phyloP scores from a whole-genome alignment of 2,797 vertebrate genomes.

The Helostoma temminkii region DNA sequence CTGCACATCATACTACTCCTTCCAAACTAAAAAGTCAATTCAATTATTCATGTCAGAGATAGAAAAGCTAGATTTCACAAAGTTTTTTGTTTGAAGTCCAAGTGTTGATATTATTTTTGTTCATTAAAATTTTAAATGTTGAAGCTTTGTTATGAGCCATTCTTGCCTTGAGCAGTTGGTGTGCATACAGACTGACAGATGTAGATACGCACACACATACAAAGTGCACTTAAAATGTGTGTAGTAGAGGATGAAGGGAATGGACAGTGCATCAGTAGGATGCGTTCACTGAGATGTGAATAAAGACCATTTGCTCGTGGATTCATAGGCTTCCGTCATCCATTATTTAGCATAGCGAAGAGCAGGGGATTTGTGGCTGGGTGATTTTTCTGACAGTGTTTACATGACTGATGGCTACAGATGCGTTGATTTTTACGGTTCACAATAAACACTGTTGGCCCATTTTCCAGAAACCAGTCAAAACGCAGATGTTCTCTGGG shows the following conservation, averaged over 20 bases:
- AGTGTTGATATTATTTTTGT: constrained; percentile 73
- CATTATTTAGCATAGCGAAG: constrained; percentile 82
- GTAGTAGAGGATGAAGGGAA: constrained; percentile 58
- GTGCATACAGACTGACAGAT: constrained; percentile 37
- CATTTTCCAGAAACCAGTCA: too few species aligned
- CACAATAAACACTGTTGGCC: constrained; percentile 57
- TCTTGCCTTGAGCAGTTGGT: constrained; percentile 47
- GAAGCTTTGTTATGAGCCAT: constrained; percentile 44
- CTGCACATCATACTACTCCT: constrained; percentile 49
- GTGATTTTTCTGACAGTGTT: constrained; percentile 81
- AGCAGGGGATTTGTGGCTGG: constrained; percentile 71
- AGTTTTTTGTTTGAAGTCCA: constrained; percentile 57
- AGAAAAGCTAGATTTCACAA: constrained; percentile 63
- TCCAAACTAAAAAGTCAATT: constrained; percentile 59
- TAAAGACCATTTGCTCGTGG: constrained; percentile 84
- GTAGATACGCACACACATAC: constrained; percentile 32
- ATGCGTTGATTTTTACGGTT: constrained; percentile 58
- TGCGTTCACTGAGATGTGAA: constrained; percentile 77
- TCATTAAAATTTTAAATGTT: constrained; percentile 65
- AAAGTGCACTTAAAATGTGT: constrained; percentile 72
- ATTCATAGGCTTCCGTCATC: constrained; percentile 80
- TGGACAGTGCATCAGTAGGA: constrained; percentile 64
- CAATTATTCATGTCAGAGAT: constrained; percentile 75
- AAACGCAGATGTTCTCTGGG: too few species aligned
- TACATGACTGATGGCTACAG: constrained; percentile 73